Evolutionary conservation across 2,797 vertebrate genomes (phyloP), one percentile per base, ranked within the genome.

Genomic region (Phataginus tetradactyla): DNA sequence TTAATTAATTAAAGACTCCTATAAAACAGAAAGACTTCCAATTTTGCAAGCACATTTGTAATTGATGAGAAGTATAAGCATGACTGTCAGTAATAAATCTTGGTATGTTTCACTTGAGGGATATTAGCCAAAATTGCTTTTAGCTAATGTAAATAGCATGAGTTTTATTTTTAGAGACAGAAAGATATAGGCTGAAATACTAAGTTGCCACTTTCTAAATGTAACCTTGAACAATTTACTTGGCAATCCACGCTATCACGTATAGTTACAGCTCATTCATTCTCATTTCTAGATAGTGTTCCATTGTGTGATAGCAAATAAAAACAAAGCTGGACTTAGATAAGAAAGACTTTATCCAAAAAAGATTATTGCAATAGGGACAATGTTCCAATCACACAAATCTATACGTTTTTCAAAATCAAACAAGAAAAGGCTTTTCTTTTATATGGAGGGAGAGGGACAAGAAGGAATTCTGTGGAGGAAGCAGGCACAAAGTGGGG

Each of bases 91-190:
- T 89, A 86, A 90, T 86, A 90, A 90, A 93, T 95, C 72, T 68
- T 42, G 80, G 8, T 93, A 7, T 64, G 8, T 86, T 88, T 25
- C n/a, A 86, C 61, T 61, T 91, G 15, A 29, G 32, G 51, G n/a
- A 78, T 74, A 92, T 90, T 57, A 79, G 88, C 91, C 88, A 95
- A 97, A 95, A 95, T 77, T 94, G 68, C 80, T 86, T 92, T 92
- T 94, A 95, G 61, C 68, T 95, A 77, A 93, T 89, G n/a, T 89
- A 93, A 93, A 86, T 79, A 86, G 25, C 66, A 64, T 37, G n/a
- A 51, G 23, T 78, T 86, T 68, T 74, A 32, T 51, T 86, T 89
- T 71, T 77, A 27, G 34, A 95, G 86, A 72, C 34, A 32, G 74
- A 86, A 91, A 97, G 11, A 20, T 6, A 29, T n/a, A 42, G 5